Conservation (phyloP, 2,113 vertebrate genomes). For the Sturnira hondurensis region DNA sequence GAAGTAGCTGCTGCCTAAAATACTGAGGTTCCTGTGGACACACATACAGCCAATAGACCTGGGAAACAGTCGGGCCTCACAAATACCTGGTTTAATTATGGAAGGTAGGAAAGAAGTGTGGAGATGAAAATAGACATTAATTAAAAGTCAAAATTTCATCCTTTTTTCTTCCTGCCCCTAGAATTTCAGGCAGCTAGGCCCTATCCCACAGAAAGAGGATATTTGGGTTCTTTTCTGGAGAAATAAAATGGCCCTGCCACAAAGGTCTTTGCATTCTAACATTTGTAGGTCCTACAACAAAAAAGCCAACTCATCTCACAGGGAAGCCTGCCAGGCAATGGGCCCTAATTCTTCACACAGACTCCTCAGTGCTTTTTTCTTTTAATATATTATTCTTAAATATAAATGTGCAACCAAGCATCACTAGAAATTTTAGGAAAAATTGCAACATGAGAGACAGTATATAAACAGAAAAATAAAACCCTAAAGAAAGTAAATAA, state of each 20-base stretch:
- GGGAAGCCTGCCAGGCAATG: background rate
- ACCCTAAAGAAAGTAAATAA: constrained; percentile 4
- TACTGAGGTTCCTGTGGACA: background rate
- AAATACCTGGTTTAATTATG: background rate
- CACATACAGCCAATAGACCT: background rate
- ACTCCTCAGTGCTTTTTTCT: background rate
- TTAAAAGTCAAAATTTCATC: background rate
- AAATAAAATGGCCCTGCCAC: background rate
- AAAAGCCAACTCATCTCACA: background rate
- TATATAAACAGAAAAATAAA: background rate
- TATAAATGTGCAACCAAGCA: background rate
- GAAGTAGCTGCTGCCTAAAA: background rate
- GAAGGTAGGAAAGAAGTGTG: background rate
- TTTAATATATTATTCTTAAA: background rate
- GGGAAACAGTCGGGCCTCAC: background rate
- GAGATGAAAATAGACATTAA: background rate
- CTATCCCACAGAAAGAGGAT: background rate
- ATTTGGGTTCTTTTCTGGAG: background rate
- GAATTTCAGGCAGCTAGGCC: background rate
- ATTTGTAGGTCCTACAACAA: background rate
- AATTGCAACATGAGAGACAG: background rate
- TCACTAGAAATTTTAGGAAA: background rate
- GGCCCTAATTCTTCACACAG: background rate
- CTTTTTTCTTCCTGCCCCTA: background rate
- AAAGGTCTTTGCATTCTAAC: background rate